Evolutionary conservation across 2,888 invertebrate genomes (phyloP).

Genomic region (Coelogynopora nodosa): DNA sequence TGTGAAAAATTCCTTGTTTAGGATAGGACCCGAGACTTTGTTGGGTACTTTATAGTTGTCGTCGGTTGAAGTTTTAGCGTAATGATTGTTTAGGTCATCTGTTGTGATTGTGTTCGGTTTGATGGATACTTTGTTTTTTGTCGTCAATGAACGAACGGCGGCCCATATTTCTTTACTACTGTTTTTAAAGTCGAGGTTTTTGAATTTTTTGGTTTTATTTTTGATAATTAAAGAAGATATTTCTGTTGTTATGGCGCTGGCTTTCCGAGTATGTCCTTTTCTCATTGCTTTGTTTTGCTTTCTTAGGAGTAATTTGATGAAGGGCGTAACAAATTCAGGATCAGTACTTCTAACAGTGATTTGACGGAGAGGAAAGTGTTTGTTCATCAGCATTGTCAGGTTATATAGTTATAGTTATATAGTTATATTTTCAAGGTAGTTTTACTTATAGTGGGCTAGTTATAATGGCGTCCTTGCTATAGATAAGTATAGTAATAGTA

Average conservation of each 20-base stretch:
- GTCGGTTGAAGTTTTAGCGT: constrained; percentile 4
- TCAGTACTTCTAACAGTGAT: constrained; percentile 25
- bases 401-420: too few relatives aligned
- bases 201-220: constrained; percentile 6
- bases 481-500: too few relatives aligned
- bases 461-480: too few relatives aligned
- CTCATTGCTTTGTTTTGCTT: constrained; percentile 7
- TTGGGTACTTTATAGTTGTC: constrained; percentile 17
- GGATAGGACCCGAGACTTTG: constrained; percentile 28
- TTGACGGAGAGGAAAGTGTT: constrained; percentile 14
- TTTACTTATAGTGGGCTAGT: too few relatives aligned
- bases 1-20: constrained; percentile 22
- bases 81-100: constrained; percentile 25
- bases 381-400: constrained; percentile 23
- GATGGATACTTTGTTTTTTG: constrained; percentile 18
- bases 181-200: constrained; percentile 11
- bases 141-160: constrained; percentile 28
- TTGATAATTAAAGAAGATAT: constrained; percentile 12
- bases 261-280: constrained; percentile 21
- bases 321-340: constrained; percentile 20
- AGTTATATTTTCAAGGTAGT: too few relatives aligned
- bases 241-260: constrained; percentile 30
- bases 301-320: constrained; percentile 13
- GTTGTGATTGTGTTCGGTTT: constrained; percentile 22
- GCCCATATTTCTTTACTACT: constrained; percentile 24